Percentiles rank a stretch among this genome's conserved stretches.
Evolutionary conservation across 2,888 invertebrate species (phyloP).

Genomic region (Ophion slaviceki): DNA sequence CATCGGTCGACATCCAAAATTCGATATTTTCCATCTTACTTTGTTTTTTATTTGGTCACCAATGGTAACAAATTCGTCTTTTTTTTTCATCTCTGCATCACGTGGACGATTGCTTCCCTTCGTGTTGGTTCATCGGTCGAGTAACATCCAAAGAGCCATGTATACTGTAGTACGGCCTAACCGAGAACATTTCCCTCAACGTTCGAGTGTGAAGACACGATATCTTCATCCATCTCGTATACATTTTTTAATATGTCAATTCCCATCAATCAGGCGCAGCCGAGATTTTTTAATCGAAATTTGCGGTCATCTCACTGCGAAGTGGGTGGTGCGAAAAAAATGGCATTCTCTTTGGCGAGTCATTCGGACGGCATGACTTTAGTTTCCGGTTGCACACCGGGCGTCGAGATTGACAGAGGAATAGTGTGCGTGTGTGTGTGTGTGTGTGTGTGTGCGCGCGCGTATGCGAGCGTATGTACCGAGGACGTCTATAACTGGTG

Average conservation of each 20-base stretch:
- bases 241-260: neutral
- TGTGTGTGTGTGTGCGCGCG: no score
- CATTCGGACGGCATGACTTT: neutral
- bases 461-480: neutral
- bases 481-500: constrained; percentile 24
- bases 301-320: constrained; percentile 4
- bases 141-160: neutral
- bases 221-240: neutral
- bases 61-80: neutral
- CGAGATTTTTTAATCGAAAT: constrained; percentile 38
- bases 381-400: constrained; percentile 12
- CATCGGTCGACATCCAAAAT: no score
- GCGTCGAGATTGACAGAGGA: constrained; percentile 27
- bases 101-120: neutral
- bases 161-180: neutral
- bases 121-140: neutral
- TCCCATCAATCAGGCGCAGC: constrained; percentile 2
- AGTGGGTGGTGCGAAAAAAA: constrained; percentile 1
- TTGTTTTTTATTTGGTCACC: no score
- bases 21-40: no score
- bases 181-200: neutral
- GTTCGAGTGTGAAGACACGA: neutral
- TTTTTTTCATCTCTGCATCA: neutral
- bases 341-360: constrained; percentile 11
- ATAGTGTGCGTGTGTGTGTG: neutral